A percentile compares a stretch with the other conserved stretches of the same genome.
phyloP scores from a whole-genome alignment of 2,113 vertebrate species.

The Cisticola juncidis region DNA sequence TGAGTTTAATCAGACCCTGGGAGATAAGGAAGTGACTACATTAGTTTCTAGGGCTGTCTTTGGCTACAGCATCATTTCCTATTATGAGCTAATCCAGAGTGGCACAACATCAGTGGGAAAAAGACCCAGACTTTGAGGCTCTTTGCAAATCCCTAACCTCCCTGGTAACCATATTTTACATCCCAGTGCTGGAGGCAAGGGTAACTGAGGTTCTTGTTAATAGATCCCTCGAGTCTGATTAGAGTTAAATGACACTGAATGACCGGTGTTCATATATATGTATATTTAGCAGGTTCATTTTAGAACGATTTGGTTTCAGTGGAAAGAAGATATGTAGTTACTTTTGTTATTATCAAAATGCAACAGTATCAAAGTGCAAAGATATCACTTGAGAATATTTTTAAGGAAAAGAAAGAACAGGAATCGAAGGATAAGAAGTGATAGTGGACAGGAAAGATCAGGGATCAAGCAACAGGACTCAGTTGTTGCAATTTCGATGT shows the following conservation, averaged over 20 bases:
- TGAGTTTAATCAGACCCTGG: not conserved
- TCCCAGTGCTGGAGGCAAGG: not conserved
- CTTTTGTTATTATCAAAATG: not conserved
- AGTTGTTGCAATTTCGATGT: not conserved
- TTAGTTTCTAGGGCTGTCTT: not conserved
- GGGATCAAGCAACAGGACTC: not conserved
- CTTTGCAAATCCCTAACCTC: not conserved
- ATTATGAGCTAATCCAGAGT: not conserved
- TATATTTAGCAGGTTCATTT: not conserved
- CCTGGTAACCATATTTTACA: not conserved
- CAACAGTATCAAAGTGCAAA: not conserved
- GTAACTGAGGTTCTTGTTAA: not conserved
- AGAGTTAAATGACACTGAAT: not conserved
- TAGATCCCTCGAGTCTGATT: not conserved
- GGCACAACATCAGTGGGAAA: not conserved
- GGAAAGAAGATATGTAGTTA: not conserved
- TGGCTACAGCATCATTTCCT: constrained; percentile 5
- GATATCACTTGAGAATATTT: not conserved
- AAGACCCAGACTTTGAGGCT: not conserved
- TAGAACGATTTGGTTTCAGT: not conserved
- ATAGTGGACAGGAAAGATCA: not conserved
- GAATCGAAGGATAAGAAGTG: not conserved
- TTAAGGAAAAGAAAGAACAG: not conserved
- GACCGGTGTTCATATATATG: not conserved
- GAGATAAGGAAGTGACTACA: constrained; percentile 20